These are phyloP conservation scores for Synergus japonicus DNA, from an alignment of 2,888 invertebrate species.

Conservation along the genomic window DNA sequence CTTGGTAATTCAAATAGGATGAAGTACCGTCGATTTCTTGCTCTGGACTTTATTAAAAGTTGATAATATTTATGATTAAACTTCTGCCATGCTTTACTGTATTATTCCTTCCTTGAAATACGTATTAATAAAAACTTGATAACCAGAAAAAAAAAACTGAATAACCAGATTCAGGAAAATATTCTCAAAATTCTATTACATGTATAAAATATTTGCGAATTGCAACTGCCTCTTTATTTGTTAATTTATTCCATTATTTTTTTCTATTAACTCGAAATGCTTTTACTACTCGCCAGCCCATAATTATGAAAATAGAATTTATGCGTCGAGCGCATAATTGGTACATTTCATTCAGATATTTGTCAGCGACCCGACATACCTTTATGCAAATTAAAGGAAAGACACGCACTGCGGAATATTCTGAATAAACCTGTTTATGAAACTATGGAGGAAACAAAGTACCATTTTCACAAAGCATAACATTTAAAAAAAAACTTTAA, in stretches of 20 bases:
- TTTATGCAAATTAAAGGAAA: slow-evolving; percentile 20
- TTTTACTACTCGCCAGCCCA: neutral
- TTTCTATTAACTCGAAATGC: neutral
- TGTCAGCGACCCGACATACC: neutral
- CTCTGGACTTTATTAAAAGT: neutral
- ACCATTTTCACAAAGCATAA: neutral
- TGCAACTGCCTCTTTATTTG: neutral
- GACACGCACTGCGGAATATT: neutral
- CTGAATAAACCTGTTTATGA: neutral
- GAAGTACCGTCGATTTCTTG: neutral
- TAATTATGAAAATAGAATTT: slow-evolving; percentile 41
- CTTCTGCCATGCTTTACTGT: slow-evolving; percentile 10
- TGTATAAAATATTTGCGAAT: neutral
- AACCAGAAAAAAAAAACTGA: too few species aligned
- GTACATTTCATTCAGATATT: slow-evolving; percentile 12
- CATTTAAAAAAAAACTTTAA: neutral
- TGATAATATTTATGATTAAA: slow-evolving; percentile 40
- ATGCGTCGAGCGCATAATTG: slow-evolving; percentile 21
- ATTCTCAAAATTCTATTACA: neutral
- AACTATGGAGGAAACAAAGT: neutral
- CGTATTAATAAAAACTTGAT: too few species aligned
- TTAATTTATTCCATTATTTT: neutral
- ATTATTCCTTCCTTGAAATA: neutral
- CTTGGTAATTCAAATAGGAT: slow-evolving; percentile 8
- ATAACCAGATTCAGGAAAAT: neutral